Conservation (phyloP, 2,113 vertebrate species). For the Solea solea region DNA sequence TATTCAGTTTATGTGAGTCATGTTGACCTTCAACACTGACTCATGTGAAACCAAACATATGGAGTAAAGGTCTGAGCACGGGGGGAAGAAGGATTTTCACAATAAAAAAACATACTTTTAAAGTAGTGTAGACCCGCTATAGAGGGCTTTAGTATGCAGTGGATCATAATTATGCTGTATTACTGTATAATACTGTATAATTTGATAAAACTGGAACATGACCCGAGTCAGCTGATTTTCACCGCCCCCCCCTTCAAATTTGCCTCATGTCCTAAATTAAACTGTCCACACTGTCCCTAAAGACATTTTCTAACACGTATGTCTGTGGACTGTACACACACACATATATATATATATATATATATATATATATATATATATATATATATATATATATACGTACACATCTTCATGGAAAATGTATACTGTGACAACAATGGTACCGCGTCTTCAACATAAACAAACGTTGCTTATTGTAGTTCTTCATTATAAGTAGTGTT, state of each 20-base stretch:
- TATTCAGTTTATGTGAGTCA: not conserved
- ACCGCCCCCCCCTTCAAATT: not conserved
- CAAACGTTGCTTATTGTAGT: not conserved
- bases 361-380: not conserved
- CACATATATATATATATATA: not conserved
- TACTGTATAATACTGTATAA: not conserved
- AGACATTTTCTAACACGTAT: too few relatives aligned
- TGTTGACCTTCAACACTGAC: not conserved
- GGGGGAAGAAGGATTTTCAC: not conserved
- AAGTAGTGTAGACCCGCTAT: not conserved
- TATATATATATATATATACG: not conserved
- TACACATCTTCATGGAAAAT: not conserved
- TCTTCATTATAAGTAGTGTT: not conserved
- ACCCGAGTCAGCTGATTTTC: not conserved
- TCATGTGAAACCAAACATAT: not conserved
- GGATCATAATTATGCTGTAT: not conserved
- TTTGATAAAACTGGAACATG: not conserved
- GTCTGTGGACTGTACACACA: not conserved
- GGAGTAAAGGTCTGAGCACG: not conserved
- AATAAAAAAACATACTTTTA: not conserved
- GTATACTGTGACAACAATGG: not conserved
- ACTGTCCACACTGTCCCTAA: too few relatives aligned
- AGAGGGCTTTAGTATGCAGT: not conserved
- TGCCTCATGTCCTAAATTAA: not conserved
- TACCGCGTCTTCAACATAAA: not conserved